A percentile compares a stretch with the other conserved stretches of the same genome.
phyloP scores from a whole-genome alignment of 2,113 vertebrate species.

The Bubo scandiacus region DNA sequence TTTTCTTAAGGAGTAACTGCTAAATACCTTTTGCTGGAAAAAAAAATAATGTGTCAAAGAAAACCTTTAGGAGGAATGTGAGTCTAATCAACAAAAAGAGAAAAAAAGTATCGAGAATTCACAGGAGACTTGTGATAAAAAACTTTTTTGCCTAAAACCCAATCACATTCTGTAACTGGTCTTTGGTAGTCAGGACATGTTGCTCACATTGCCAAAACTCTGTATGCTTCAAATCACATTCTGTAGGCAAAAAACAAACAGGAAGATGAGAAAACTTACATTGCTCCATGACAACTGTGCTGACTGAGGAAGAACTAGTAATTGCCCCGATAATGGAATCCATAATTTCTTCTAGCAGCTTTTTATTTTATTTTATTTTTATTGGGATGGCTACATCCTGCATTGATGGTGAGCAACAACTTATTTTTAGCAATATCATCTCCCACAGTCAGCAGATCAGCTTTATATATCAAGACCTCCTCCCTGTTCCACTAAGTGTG shows the following conservation, averaged over 20 bases:
- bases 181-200: not conserved
- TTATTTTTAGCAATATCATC: not conserved
- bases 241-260: not conserved
- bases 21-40: not conserved
- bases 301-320: not conserved
- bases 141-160: fast-evolving
- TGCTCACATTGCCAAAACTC: not conserved
- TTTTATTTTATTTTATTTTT: not conserved
- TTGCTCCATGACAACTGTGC: not conserved
- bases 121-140: not conserved
- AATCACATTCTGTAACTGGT: not conserved
- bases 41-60: not conserved
- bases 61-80: not conserved
- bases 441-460: not conserved
- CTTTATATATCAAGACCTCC: not conserved
- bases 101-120: not conserved
- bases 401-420: not conserved
- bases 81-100: not conserved
- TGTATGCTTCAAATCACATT: not conserved
- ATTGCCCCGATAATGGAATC: not conserved
- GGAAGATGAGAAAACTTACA: not conserved
- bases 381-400: not conserved
- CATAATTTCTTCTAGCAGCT: not conserved
- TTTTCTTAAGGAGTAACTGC: not conserved
- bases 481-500: not conserved